Conservation (phyloP, 2,888 invertebrate species). For the Cactoblastis cactorum region DNA sequence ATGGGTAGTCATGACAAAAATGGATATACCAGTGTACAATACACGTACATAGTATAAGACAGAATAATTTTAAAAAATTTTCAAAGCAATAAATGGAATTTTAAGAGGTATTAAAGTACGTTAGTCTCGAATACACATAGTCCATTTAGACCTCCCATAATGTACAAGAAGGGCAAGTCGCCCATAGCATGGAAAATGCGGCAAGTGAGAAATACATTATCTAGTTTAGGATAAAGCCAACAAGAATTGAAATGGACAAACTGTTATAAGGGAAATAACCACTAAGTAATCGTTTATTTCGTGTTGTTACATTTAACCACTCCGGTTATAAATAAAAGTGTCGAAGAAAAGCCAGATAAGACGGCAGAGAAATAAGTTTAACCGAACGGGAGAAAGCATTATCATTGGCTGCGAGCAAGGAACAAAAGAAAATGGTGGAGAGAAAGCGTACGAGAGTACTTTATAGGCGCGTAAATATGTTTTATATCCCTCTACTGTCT, state of each 20-base stretch:
- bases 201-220: too few relatives aligned
- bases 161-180: too few relatives aligned
- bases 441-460: constrained; percentile 78
- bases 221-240: constrained; percentile 19
- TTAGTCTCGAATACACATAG: not conserved
- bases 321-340: constrained; percentile 73
- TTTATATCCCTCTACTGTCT: constrained; percentile 80
- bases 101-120: too few relatives aligned
- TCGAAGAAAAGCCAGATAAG: constrained; percentile 74
- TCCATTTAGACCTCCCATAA: too few relatives aligned
- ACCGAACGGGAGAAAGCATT: constrained; percentile 77
- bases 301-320: constrained; percentile 62
- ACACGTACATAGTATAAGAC: too few relatives aligned
- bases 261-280: constrained; percentile 55
- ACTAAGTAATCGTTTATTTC: constrained; percentile 59
- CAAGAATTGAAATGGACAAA: constrained; percentile 42
- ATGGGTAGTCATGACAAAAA: too few relatives aligned
- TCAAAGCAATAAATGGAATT: too few relatives aligned
- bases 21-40: too few relatives aligned
- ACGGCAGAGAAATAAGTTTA: constrained; percentile 76
- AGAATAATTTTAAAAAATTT: too few relatives aligned
- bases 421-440: constrained; percentile 79
- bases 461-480: constrained; percentile 81
- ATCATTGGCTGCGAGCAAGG: constrained; percentile 76
- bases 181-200: too few relatives aligned